These are phyloP conservation scores for Macroglossus sobrinus DNA, from an alignment of 2,113 vertebrate genomes.

Conservation along the genomic window DNA sequence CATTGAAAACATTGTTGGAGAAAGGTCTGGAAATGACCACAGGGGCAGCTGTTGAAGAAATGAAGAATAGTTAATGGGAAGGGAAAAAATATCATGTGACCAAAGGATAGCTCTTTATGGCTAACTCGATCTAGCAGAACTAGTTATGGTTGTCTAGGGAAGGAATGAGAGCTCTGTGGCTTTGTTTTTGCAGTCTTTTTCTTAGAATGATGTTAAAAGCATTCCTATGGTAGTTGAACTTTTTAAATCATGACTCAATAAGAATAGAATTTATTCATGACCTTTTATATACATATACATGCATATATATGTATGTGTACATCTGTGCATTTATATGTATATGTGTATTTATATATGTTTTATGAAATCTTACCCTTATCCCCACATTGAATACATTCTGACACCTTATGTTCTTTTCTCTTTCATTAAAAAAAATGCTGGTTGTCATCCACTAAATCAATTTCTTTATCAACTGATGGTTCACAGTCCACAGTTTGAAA, in stretches of 20 bases:
- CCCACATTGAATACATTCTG: background rate
- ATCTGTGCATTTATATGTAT: background rate
- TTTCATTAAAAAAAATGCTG: background rate
- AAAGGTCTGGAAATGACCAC: background rate
- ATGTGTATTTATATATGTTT: background rate
- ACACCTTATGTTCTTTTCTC: background rate
- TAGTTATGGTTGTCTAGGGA: background rate
- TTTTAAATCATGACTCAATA: background rate
- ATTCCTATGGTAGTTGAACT: background rate
- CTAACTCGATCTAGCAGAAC: background rate
- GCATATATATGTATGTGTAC: background rate
- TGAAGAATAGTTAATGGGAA: background rate
- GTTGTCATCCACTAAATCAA: background rate
- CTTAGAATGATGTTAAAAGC: background rate
- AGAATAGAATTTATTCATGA: conserved; percentile 16
- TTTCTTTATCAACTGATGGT: background rate
- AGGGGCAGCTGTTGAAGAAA: background rate
- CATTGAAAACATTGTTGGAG: background rate
- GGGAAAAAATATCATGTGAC: background rate
- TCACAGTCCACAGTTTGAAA: background rate
- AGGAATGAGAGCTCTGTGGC: background rate
- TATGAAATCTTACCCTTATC: background rate
- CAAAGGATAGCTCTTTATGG: background rate
- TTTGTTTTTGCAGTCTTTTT: background rate
- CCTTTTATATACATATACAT: background rate